phyloP scores from a whole-genome alignment of 2,888 invertebrate species.

The Geotrupes spiniger region DNA sequence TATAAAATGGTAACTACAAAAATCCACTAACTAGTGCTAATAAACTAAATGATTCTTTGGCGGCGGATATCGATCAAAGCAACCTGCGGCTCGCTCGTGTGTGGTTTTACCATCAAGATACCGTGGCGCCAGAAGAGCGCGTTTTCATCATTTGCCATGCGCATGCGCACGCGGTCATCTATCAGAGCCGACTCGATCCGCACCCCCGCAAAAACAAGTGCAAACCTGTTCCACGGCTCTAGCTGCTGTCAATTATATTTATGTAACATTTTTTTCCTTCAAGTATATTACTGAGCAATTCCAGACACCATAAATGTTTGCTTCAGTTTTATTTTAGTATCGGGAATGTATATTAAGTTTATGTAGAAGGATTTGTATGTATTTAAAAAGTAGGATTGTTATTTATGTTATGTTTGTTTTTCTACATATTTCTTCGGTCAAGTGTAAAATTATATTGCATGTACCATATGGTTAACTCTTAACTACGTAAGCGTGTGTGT shows the following conservation, averaged over 20 bases:
- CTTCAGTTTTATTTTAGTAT: constrained; percentile 6
- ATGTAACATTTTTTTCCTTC: constrained; percentile 16
- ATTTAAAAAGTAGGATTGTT: neutral
- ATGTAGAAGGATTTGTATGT: neutral
- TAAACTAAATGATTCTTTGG: constrained; percentile 4
- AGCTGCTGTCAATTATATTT: constrained; percentile 17
- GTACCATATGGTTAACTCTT: neutral
- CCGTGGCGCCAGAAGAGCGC: constrained; percentile 11
- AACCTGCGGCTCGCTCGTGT: constrained; percentile 19
- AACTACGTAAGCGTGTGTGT: too few species aligned
- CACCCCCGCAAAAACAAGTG: constrained; percentile 20
- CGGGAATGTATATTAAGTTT: constrained; percentile 1
- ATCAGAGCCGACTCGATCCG: constrained; percentile 9
- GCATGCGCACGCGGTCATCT: constrained; percentile 13
- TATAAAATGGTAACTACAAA: too few species aligned
- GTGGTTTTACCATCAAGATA: constrained; percentile 22
- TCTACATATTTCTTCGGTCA: neutral
- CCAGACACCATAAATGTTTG: constrained; percentile 5
- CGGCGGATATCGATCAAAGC: constrained; percentile 5
- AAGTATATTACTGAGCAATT: constrained; percentile 14
- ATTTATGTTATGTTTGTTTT: neutral
- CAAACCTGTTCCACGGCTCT: constrained; percentile 18
- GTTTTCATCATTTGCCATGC: constrained; percentile 3
- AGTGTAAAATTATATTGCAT: neutral
- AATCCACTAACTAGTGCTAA: neutral